Percentiles rank a stretch among this genome's conserved stretches.
Evolutionary conservation across 2,113 vertebrate species (phyloP).

Genomic region (Seriola rivoliana): DNA sequence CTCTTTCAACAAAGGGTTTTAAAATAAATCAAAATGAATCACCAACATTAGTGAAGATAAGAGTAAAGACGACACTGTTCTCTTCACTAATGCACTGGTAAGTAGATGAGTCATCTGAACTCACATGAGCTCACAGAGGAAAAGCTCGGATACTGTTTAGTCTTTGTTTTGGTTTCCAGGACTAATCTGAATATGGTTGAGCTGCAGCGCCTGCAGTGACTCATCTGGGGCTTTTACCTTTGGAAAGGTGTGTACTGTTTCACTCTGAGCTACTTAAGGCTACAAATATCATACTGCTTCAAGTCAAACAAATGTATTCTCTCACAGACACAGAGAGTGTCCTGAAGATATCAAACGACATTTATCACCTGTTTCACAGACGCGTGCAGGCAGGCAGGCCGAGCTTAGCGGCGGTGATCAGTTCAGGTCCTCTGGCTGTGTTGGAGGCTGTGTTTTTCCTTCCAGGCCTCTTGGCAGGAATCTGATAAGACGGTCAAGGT

Average conservation of each 20-base stretch:
- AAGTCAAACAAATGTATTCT: neutral
- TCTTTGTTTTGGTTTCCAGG: constrained; percentile 54
- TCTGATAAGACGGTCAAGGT: constrained; percentile 33
- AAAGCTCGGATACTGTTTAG: constrained; percentile 39
- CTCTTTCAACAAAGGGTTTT: neutral
- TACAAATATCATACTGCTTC: neutral
- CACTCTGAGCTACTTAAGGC: neutral
- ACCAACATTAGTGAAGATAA: neutral
- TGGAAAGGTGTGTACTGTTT: constrained; percentile 17
- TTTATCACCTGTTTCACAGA: constrained; percentile 11
- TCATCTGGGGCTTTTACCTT: constrained; percentile 43
- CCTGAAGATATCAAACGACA: constrained; percentile 5
- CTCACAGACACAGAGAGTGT: neutral
- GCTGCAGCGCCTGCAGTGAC: constrained; percentile 4
- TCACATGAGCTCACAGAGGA: constrained; percentile 5
- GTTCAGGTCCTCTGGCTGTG: neutral
- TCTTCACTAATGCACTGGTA: neutral
- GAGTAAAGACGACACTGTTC: neutral
- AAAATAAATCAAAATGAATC: neutral
- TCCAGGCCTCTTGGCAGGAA: neutral
- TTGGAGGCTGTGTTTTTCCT: constrained; percentile 27
- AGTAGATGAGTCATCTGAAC: constrained; percentile 23
- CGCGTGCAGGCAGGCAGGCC: constrained; percentile 58
- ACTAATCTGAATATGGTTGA: constrained; percentile 10
- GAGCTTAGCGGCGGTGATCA: neutral